phyloP scores from a whole-genome alignment of 2,888 invertebrate genomes.

The Shargacucullia verbasci region DNA sequence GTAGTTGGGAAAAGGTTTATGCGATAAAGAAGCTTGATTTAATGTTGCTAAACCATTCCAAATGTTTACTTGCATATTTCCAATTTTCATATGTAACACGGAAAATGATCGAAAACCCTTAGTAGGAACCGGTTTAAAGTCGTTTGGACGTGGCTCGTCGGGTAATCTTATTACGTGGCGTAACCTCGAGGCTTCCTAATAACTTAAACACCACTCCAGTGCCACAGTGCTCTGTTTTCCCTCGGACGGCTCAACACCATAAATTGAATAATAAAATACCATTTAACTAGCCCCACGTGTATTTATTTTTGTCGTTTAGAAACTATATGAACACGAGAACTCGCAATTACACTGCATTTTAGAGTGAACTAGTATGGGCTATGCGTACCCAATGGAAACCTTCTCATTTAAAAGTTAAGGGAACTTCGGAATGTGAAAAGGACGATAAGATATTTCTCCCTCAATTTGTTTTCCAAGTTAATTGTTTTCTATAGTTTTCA shows the following conservation, averaged over 20 bases:
- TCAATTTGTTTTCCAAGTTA: conserved; percentile 15
- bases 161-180: conserved; percentile 81
- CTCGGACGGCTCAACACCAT: conserved; percentile 63
- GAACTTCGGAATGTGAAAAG: not conserved
- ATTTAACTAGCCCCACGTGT: conserved; percentile 19
- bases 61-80: no score
- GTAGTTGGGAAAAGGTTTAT: no score
- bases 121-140: conserved; percentile 39
- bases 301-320: conserved; percentile 22
- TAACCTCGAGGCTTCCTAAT: conserved; percentile 82
- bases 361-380: conserved; percentile 7
- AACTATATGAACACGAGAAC: conserved; percentile 9
- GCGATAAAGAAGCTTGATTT: no score
- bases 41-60: not conserved
- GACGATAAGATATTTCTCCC: conserved; percentile 12
- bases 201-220: conserved; percentile 73
- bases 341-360: conserved; percentile 2
- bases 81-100: conserved; percentile 2
- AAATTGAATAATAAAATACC: conserved; percentile 69
- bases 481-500: conserved; percentile 1
- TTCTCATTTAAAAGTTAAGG: conserved; percentile 22
- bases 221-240: conserved; percentile 70
- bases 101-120: conserved; percentile 42
- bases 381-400: conserved; percentile 3
- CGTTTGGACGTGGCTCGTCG: conserved; percentile 60